phyloP scores from a whole-genome alignment of 2,888 invertebrate species.

The Ennomos erosarius region DNA sequence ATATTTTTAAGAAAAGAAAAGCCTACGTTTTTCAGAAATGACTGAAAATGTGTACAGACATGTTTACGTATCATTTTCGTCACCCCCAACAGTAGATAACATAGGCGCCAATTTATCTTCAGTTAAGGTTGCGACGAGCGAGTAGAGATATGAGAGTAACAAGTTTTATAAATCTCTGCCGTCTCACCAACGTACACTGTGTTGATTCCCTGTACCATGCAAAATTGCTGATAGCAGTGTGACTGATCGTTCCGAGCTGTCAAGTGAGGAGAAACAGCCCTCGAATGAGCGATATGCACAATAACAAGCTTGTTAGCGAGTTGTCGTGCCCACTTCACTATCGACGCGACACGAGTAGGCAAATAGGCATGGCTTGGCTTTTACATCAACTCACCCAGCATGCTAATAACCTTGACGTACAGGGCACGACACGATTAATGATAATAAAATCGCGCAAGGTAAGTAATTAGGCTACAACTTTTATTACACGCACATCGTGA shows the following conservation, averaged over 20 bases:
- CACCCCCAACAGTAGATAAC: slow-evolving; percentile 16
- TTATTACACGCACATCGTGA: slow-evolving; percentile 20
- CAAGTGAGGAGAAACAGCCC: slow-evolving; percentile 44
- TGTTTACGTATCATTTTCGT: slow-evolving; percentile 22
- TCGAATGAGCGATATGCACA: slow-evolving; percentile 43
- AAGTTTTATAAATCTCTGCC: slow-evolving; percentile 34
- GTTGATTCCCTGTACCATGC: slow-evolving; percentile 56
- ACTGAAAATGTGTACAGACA: slow-evolving; percentile 8
- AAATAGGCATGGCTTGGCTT: slow-evolving; percentile 33
- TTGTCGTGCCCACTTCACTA: slow-evolving; percentile 43
- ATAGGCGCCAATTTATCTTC: slow-evolving; percentile 27
- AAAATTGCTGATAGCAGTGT: slow-evolving; percentile 64
- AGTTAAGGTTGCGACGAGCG: slow-evolving; percentile 23
- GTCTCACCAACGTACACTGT: slow-evolving; percentile 25
- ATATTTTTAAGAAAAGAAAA: slow-evolving; percentile 4
- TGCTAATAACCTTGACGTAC: slow-evolving; percentile 45
- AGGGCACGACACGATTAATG: slow-evolving; percentile 39
- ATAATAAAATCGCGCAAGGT: slow-evolving; percentile 39
- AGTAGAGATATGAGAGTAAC: slow-evolving; percentile 26
- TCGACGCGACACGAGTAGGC: slow-evolving; percentile 34
- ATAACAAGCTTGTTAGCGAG: slow-evolving; percentile 55
- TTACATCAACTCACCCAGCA: slow-evolving; percentile 28
- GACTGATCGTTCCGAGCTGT: slow-evolving; percentile 49
- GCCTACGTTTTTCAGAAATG: neutral
- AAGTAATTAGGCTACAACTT: slow-evolving; percentile 26